Evolutionary conservation across 2,797 vertebrate genomes (phyloP).

Genomic region (Cheirogaleus major): DNA sequence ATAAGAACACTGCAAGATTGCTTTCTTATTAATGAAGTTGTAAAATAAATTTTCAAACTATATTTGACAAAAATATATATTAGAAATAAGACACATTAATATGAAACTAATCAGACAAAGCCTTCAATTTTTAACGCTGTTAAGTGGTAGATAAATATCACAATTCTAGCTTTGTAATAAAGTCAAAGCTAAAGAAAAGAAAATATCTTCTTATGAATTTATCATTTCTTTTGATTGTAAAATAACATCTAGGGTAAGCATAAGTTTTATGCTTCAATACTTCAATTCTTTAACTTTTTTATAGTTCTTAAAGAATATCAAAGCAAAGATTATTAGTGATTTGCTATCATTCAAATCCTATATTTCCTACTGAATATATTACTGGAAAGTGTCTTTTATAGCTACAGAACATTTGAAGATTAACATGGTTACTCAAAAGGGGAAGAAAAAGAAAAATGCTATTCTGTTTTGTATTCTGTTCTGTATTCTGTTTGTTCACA

Average conservation of each 20-base stretch:
- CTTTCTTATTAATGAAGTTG: neutral
- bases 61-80: constrained; percentile 2
- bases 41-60: constrained; percentile 35
- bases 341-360: neutral
- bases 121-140: neutral
- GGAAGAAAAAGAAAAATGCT: neutral
- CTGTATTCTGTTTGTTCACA: neutral
- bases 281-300: neutral
- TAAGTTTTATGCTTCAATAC: neutral
- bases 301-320: neutral
- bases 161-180: neutral
- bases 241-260: neutral
- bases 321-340: neutral
- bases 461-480: neutral
- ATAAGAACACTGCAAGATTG: neutral
- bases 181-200: constrained; percentile 17
- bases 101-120: neutral
- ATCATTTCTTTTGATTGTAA: constrained; percentile 24
- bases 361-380: neutral
- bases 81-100: constrained; percentile 19
- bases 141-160: neutral
- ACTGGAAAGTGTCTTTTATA: neutral
- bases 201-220: neutral
- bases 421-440: neutral
- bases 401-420: neutral